Percentiles rank a stretch among this genome's conserved stretches.
Evolutionary conservation across 2,797 vertebrate species (phyloP).

Genomic region (Luscinia luscinia): DNA sequence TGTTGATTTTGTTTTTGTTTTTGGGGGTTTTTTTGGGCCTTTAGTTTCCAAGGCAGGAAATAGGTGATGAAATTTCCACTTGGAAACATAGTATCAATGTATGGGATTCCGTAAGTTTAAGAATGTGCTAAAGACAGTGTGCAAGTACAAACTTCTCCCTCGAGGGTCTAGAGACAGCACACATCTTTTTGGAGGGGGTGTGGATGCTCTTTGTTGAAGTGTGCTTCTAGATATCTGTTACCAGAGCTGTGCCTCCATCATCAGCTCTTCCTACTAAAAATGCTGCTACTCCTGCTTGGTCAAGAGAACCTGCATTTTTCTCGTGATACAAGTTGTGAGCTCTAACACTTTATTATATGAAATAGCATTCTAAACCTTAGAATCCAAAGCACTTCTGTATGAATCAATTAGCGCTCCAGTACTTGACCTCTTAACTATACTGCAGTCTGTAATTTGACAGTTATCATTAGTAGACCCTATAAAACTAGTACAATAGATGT

Average conservation of each 20-base stretch:
- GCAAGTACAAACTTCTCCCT: neutral
- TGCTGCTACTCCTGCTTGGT: neutral
- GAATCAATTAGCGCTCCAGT: neutral
- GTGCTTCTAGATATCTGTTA: neutral
- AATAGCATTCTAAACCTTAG: neutral
- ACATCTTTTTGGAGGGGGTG: neutral
- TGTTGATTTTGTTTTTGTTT: too few relatives aligned
- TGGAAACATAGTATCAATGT: neutral
- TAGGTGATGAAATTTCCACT: neutral
- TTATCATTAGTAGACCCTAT: neutral
- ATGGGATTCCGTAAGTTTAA: neutral
- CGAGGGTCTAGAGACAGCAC: accelerated
- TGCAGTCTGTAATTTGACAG: neutral
- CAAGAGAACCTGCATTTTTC: neutral
- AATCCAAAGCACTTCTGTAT: neutral
- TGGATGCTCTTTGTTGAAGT: neutral
- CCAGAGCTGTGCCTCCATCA: neutral
- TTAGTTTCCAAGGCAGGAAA: neutral
- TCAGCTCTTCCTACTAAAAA: neutral
- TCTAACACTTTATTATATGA: neutral
- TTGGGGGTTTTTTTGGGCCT: neutral
- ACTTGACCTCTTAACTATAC: neutral
- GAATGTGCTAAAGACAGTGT: neutral
- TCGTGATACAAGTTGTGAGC: neutral
- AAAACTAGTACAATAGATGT: neutral